A percentile compares a stretch with the other conserved stretches of the same genome.
These are phyloP conservation scores for Drosophila obscura DNA, from an alignment of 1,140 invertebrate species.

Conservation along the genomic window DNA sequence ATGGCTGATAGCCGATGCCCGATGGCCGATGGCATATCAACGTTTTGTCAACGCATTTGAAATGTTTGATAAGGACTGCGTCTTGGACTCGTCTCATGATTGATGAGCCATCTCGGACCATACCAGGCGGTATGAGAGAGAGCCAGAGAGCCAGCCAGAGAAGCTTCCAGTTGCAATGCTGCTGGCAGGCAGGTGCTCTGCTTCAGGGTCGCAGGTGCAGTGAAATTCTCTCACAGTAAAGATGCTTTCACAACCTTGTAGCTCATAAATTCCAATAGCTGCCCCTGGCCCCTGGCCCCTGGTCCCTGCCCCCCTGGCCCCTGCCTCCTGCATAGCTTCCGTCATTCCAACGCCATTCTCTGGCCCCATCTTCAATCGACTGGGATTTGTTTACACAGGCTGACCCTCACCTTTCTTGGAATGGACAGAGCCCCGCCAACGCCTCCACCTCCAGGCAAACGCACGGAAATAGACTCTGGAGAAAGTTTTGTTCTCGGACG, in stretches of 20 bases:
- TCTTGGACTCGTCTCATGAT: constrained; percentile 28
- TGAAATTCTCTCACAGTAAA: background rate
- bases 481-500: constrained; percentile 17
- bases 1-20: background rate
- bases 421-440: background rate
- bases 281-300: constrained; percentile 2
- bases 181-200: background rate
- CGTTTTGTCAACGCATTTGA: constrained; percentile 55
- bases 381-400: constrained; percentile 42
- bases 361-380: constrained; percentile 6
- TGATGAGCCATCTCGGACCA: constrained; percentile 35
- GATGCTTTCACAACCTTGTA: constrained; percentile 24
- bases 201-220: background rate
- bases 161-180: too few species aligned
- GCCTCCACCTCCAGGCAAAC: background rate
- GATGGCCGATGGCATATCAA: constrained; percentile 21
- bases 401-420: constrained; percentile 25
- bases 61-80: constrained; percentile 42
- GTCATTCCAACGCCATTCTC: constrained; percentile 6
- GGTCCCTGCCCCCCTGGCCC: constrained; percentile 11
- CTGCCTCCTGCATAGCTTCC: background rate
- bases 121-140: too few species aligned
- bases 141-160: too few species aligned
- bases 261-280: constrained; percentile 39
- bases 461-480: constrained; percentile 26